Evolutionary conservation across 2,113 vertebrate genomes (phyloP), one percentile per base, ranked within the genome.

Genomic region (Eidolon helvum): DNA sequence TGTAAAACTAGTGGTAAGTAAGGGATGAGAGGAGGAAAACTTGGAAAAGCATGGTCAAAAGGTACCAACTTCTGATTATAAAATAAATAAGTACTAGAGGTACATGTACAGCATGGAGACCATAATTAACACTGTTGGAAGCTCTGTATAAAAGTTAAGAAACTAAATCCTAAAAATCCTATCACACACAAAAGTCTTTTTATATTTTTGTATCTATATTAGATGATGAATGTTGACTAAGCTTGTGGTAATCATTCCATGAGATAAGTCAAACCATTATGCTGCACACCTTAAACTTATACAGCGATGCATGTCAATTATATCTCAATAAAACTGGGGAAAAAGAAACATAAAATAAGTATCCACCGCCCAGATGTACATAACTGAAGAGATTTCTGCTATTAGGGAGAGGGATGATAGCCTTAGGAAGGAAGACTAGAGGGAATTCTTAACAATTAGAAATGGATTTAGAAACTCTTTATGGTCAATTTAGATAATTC

Each of bases 391-490:
- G 38, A 84, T 50, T 11, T 7, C 18, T 45, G 53, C 43, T 75
- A 1, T 66, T 40, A 84, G 48, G 35, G 14, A 95, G n/a, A 96
- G 75, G 38, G 35, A 45, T 63, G 38, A 43, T 59, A 48, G 8
- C 21, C 65, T 4, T 68, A n/a, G 11, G 16, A 77, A 69, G n/a
- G 19, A 93, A 87, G n/a, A 40, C 26, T n/a, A 84, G 28, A 83
- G 7, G 28, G 26, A 59, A 16, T 92, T 92, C 38, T 77, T 87
- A 82, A 84, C 57, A 93, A 95, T 84, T 90, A 95, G 53, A 96
- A 92, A 78, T 83, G 38, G 48, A 69, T 66, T 95, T 94, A 72
- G 45, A 28, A 92, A 75, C 24, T 74, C 55, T 59, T 96, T 24
- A 91, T 48, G 8, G 38, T 80, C 78, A 91, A 22, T 78, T 95